Percentiles rank a stretch among this genome's conserved stretches.
Evolutionary conservation across 2,888 invertebrate species (phyloP).

Genomic region (Ethmia dodecea): DNA sequence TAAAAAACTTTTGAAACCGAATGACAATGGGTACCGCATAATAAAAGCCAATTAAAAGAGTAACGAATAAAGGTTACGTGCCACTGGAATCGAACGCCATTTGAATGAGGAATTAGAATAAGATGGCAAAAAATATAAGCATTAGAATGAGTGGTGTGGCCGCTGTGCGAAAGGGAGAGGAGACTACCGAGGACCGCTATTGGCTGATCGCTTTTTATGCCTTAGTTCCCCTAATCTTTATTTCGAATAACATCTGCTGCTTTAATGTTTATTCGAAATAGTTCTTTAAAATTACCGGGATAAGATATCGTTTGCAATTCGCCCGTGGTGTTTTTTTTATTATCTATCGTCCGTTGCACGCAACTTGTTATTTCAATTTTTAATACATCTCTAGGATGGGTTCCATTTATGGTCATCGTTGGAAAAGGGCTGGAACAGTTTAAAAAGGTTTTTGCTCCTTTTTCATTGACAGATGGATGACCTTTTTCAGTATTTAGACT

Average conservation of each 20-base stretch:
- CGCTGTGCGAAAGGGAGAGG: conserved; percentile 46
- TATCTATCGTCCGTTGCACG: conserved; percentile 58
- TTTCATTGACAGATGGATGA: no score
- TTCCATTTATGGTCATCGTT: conserved; percentile 59
- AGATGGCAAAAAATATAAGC: conserved; percentile 72
- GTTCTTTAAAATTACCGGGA: conserved; percentile 61
- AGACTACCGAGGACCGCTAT: conserved; percentile 42
- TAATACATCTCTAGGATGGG: conserved; percentile 60
- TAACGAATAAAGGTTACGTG: conserved; percentile 48
- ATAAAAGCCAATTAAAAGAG: conserved; percentile 19
- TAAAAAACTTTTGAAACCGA: no score
- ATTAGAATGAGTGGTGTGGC: conserved; percentile 64
- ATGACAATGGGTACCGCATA: no score
- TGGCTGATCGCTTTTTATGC: conserved; percentile 75
- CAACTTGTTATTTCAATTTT: conserved; percentile 65
- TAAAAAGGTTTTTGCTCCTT: no score
- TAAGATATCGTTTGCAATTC: conserved; percentile 65
- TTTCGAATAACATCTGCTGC: conserved; percentile 72
- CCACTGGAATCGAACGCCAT: conserved; percentile 67
- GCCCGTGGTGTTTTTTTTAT: conserved; percentile 41
- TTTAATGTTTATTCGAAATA: conserved; percentile 67
- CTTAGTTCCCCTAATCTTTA: conserved; percentile 76
- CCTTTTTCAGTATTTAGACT: no score
- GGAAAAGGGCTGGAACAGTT: no score
- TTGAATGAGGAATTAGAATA: conserved; percentile 75